Evolutionary conservation across 2,888 invertebrate species (phyloP).

Genomic region (Tetheella fluctuosa): DNA sequence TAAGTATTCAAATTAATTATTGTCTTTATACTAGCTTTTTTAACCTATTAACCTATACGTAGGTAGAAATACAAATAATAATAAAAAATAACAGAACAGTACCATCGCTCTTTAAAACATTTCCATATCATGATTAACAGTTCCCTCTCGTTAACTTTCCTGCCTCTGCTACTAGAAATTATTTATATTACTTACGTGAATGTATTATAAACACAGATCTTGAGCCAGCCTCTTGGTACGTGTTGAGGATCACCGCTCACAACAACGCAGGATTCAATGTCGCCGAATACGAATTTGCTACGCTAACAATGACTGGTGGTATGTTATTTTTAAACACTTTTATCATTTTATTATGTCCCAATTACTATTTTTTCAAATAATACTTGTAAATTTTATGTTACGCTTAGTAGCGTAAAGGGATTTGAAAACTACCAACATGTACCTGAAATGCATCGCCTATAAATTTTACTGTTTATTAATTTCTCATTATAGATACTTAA

Average conservation of each 20-base stretch:
- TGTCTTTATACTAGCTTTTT: too few relatives aligned
- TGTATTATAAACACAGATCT: conserved; percentile 83
- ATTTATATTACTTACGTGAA: background rate
- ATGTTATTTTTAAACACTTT: conserved; percentile 54
- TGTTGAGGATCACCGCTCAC: conserved; percentile 94
- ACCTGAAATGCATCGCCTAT: conserved; percentile 82
- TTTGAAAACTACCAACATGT: conserved; percentile 35
- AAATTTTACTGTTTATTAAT: background rate
- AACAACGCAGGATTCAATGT: conserved; percentile 98
- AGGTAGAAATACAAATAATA: too few relatives aligned
- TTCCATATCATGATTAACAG: too few relatives aligned
- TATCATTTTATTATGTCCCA: background rate
- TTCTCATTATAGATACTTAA: conserved; percentile 11
- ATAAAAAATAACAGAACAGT: too few relatives aligned
- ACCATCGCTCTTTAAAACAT: too few relatives aligned
- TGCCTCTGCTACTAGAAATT: too few relatives aligned
- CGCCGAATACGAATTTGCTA: conserved; percentile 97
- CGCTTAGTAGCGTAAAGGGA: background rate
- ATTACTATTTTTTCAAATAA: background rate
- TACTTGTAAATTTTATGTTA: background rate
- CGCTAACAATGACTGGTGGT: conserved; percentile 97
- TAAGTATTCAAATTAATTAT: too few relatives aligned
- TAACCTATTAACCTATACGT: too few relatives aligned
- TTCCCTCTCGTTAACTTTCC: too few relatives aligned
- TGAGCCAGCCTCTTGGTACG: conserved; percentile 97